Base-by-base conservation (phyloP, 2,888 invertebrate species). In the Perizoma flavofasciatum region DNA sequence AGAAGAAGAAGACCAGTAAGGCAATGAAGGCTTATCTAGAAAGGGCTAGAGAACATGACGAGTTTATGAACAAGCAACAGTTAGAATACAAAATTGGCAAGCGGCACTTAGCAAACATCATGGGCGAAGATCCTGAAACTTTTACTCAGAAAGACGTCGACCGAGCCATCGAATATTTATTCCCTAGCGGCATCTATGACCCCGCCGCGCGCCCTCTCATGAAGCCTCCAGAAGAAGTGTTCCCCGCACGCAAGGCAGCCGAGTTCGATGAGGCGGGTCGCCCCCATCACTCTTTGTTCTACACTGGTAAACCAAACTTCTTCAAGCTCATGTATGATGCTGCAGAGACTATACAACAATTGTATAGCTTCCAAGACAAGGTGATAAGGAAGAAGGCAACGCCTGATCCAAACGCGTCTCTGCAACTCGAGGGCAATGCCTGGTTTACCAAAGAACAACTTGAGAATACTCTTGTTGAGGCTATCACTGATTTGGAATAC, bases 61-160 rank as follows among this genome's bases (percentile, higher is more conserved):
- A 95, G 64, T 97, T 98, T 78, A 96, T 98, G 94, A 94, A 95
- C 74, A 93, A 94, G 65, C 95, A 98, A 85, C 92, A 93, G 51
- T 84, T 94, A 8, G 97, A 98, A 75, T 99, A 95, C 84, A 95
- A 97, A 82, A 95, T 98, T 75, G 99, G 99, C 10, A 97, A 96
- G 83, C 93, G 98, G 39, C 98, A 99, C 92, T 93, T 99, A 66
- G 99, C 99, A 0, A 99, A 98, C 83, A 99, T 99, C 95, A 99
- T 99, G 99, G 99, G 99, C 0, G 95, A 96, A 84, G 96, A 99
- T 92, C 95, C 96, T 0, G 96, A 98, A 75, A 95, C 94, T 0
- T 97, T 99, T 80, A 96, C 96, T 0, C 97, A 98, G 80, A 93
- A 95, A 55, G 97, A 98, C 81, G 94, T 99, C 37, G 95, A 98